Percentiles rank a stretch among this genome's conserved stretches.
These are phyloP conservation scores for Dynastes hyllus DNA, from an alignment of 2,888 invertebrate species.

Conservation along the genomic window DNA sequence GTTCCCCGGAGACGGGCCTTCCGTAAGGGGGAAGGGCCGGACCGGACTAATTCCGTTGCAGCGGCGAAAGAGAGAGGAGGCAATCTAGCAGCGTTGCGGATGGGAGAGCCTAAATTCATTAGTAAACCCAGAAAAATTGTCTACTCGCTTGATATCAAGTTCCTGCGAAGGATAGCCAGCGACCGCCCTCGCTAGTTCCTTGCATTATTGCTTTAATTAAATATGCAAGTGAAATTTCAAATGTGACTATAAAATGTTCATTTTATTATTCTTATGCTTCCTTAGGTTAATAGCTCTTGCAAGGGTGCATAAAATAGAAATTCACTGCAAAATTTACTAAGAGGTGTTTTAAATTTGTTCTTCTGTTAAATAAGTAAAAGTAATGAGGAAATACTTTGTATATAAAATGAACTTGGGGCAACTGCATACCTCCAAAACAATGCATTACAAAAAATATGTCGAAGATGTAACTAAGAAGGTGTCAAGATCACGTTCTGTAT, in stretches of 20 bases:
- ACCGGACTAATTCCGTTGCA: constrained; percentile 67
- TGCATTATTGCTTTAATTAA: constrained; percentile 35
- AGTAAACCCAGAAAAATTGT: constrained; percentile 68
- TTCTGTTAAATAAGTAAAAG: too few relatives aligned
- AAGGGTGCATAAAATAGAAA: constrained; percentile 11
- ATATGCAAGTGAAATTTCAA: constrained; percentile 39
- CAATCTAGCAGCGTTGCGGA: constrained; percentile 65
- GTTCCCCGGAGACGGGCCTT: constrained; percentile 67
- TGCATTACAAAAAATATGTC: too few relatives aligned
- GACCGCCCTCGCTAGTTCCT: constrained; percentile 51
- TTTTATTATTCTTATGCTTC: constrained; percentile 5
- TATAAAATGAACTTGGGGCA: too few relatives aligned
- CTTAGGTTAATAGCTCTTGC: background rate
- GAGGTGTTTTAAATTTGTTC: too few relatives aligned
- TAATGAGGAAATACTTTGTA: too few relatives aligned
- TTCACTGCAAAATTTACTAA: too few relatives aligned
- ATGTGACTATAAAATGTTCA: constrained; percentile 37
- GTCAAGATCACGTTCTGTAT: too few relatives aligned
- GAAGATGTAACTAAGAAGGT: too few relatives aligned
- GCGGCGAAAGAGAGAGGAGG: constrained; percentile 63
- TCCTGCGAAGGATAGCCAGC: constrained; percentile 56
- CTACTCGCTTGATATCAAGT: constrained; percentile 62
- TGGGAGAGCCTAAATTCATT: constrained; percentile 69
- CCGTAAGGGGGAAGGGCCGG: constrained; percentile 58
- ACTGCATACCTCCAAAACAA: too few relatives aligned